Conservation (phyloP, 2,797 vertebrate genomes). For the Sebastes jordani region DNA sequence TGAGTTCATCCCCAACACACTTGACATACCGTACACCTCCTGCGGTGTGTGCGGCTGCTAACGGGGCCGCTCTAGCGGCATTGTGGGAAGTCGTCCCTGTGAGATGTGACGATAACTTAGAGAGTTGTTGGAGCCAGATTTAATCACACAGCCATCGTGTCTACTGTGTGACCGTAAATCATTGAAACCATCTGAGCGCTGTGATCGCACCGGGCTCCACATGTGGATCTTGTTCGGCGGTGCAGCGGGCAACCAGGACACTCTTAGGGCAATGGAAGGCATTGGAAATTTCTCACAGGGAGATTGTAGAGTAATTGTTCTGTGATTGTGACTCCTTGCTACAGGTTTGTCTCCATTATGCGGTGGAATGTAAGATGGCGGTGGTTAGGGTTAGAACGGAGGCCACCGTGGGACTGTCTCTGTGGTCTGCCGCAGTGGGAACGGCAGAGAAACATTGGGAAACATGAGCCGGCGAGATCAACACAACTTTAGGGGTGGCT, state of each 20-base stretch:
- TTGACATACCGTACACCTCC: constrained; percentile 18
- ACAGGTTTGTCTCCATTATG: constrained; percentile 4
- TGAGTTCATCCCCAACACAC: constrained; percentile 9
- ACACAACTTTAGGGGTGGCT: constrained; percentile 41
- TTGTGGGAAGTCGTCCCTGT: constrained; percentile 13
- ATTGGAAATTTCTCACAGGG: constrained; percentile 11
- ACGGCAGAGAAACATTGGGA: constrained; percentile 46
- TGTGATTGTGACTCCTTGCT: constrained; percentile 6
- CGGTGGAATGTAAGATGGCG: constrained; percentile 58
- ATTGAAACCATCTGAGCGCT: constrained; percentile 46
- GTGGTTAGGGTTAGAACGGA: constrained; percentile 12
- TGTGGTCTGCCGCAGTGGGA: constrained; percentile 63
- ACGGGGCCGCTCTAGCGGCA: neutral
- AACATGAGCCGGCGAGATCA: constrained; percentile 54
- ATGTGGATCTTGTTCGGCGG: constrained; percentile 31
- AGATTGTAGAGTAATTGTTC: neutral
- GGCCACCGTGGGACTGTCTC: constrained; percentile 61
- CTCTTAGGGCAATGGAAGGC: neutral
- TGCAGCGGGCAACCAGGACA: neutral
- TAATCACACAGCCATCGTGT: constrained; percentile 46
- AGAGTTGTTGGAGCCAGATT: constrained; percentile 41
- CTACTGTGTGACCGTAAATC: constrained; percentile 41
- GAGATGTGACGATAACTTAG: constrained; percentile 25
- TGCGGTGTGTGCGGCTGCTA: constrained; percentile 22
- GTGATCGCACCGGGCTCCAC: constrained; percentile 3